Evolutionary conservation across 2,113 vertebrate species (phyloP).

Genomic region (Calyptomena viridis): DNA sequence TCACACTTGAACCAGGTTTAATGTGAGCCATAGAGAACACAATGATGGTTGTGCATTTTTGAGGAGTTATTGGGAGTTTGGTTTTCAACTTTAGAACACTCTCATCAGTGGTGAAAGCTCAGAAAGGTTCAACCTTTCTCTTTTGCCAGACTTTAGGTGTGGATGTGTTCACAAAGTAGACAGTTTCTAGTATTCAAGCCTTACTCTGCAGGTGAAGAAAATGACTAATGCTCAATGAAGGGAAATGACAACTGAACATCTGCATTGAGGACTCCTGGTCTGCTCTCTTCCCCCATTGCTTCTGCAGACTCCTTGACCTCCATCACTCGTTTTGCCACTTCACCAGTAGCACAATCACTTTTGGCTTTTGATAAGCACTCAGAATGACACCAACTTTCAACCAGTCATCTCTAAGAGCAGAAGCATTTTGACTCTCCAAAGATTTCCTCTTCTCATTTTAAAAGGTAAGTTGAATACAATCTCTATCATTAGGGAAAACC

Average conservation of each 20-base stretch:
- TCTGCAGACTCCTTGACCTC: neutral
- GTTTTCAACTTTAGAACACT: neutral
- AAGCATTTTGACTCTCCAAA: neutral
- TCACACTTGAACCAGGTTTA: neutral
- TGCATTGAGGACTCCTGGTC: neutral
- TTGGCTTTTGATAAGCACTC: neutral
- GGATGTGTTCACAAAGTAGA: neutral
- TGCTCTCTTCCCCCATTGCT: neutral
- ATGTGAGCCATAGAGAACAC: neutral
- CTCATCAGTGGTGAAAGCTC: neutral
- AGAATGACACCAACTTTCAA: neutral
- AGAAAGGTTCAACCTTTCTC: neutral
- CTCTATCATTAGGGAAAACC: neutral
- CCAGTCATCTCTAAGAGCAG: neutral
- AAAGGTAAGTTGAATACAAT: neutral
- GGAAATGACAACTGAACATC: neutral
- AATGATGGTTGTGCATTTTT: neutral
- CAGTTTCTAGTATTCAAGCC: neutral
- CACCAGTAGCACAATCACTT: neutral
- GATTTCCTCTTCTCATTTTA: neutral
- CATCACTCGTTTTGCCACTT: neutral
- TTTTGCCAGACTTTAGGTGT: neutral
- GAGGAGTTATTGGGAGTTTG: neutral
- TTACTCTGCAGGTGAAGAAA: neutral
- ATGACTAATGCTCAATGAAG: neutral